Percentiles rank a stretch among this genome's conserved stretches.
These are phyloP conservation scores for Marmota monax DNA, from an alignment of 2,113 vertebrate species.

Conservation along the genomic window DNA sequence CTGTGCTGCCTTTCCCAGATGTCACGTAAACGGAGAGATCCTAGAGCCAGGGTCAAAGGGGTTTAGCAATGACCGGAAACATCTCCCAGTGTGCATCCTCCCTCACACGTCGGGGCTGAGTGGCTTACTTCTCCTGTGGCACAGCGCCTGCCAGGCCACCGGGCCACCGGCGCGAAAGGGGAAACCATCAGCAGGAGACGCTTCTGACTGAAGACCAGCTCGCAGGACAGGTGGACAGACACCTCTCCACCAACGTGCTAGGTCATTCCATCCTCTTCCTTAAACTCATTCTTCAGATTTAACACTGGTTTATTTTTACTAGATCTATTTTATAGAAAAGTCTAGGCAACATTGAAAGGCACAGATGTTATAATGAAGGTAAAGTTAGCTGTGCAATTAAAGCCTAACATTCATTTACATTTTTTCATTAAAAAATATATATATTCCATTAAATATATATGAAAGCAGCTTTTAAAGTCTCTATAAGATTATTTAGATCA, in stretches of 20 bases:
- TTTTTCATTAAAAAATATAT: too few species aligned
- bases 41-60: background rate
- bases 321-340: background rate
- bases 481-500: background rate
- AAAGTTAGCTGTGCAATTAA: background rate
- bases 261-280: background rate
- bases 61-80: background rate
- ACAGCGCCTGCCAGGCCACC: background rate
- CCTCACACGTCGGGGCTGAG: background rate
- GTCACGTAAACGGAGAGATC: background rate
- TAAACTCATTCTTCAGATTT: background rate
- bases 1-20: background rate
- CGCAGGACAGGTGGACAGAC: accelerated
- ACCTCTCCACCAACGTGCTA: accelerated
- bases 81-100: background rate
- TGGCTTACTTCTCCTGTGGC: background rate
- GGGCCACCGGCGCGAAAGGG: accelerated
- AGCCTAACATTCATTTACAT: background rate
- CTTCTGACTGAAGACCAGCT: background rate
- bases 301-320: background rate
- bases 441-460: too few species aligned
- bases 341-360: accelerated
- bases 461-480: slow-evolving; percentile 3
- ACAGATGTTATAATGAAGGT: background rate
- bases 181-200: background rate